Base-by-base conservation (phyloP, 2,888 invertebrate species). In the Melinaea marsaeus region DNA sequence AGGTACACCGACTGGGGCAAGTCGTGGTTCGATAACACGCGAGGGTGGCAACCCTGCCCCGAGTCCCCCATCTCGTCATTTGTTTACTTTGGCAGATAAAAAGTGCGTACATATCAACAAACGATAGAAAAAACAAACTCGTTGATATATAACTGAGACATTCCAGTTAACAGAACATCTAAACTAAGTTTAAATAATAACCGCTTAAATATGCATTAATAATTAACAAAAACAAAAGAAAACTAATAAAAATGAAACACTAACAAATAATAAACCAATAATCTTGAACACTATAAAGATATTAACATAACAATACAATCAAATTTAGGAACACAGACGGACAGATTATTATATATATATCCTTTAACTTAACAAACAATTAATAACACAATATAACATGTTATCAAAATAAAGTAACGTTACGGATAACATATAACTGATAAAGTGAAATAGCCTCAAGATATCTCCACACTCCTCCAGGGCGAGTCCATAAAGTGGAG, bases 41-140 rank as follows among this genome's bases (percentile, higher is more conserved):
- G 75, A 70, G 70, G 65, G 60, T n/a, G 60, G 58, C 65, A 71
- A 71, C 64, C 70, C 68, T 61, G 61, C 59, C 63, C 67, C 62
- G 54, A 57, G 66, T 71, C 64, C 72, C 71, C 69, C 72, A 55
- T 67, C 68, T 67, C 68, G 66, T 61, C 73, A 79, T 79, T 79
- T 83, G 82, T 84, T 83, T 83, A 81, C 80, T 83, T 84, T 81
- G 84, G 81, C 85, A 86, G 86, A 85, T 86, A 84, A 83, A 81
- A 46, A 54, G 61, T 62, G 64, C 62, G 55, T 61, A 35, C 55
- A 46, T 56, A 61, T 56, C 56, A 55, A 46, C 9, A 3, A 51
- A 22, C 22, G 51, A 32, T 32, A 51, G 51, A 32, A 22, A 32
- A 22, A 11, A 32, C 32, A 51, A 51, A 4, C 51, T 51, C 4